Evolutionary conservation across 2,888 invertebrate genomes (phyloP), one percentile per base, ranked within the genome.

Genomic region (Andrena bicolor): DNA sequence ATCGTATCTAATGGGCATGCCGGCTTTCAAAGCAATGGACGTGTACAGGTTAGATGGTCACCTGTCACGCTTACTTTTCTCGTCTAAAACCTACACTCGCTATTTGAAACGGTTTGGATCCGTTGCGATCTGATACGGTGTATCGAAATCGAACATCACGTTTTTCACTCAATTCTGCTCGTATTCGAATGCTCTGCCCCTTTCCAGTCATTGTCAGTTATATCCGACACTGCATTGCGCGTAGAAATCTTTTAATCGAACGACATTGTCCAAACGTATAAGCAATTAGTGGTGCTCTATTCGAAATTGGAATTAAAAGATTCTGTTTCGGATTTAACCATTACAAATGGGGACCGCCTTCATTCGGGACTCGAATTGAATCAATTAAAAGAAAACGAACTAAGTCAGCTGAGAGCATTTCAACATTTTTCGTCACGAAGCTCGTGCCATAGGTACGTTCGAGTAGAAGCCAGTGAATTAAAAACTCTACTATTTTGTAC

Each of bases 11-110:
- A 92, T 75, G 92, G 91, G 28, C 90, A 89, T 76, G 74, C 85
- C 71, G 72, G 71, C 68, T 76, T 68, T 8, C 80, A 76, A 20
- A 87, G 83, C 73, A 91, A 90, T 82, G 90, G 87, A 68, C 87
- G 88, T 84, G 79, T 90, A 60, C 85, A 88, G 88, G 93, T 92
- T 86, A 89, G 91, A 89, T 65, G 30, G 60, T 79, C 71, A 58
- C 63, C 70, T 76, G 81, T 71, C 82, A 75, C 56, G 64, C 68
- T 61, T 63, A 51, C 60, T 69, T 41, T 10, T 53, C 26, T 72
- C 60, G 64, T 53, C 20, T 53, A n/a, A 20, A 48, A 28, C 4
- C 65, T 78, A 3, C 6, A 16, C 41, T 41, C 13, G 6, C 23
- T 35, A 30, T 7, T 48, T 8, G 7, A 30, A 1, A 53, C 20